These are phyloP conservation scores for Thymelicus lineola DNA, from an alignment of 2,888 invertebrate species.

Conservation along the genomic window DNA sequence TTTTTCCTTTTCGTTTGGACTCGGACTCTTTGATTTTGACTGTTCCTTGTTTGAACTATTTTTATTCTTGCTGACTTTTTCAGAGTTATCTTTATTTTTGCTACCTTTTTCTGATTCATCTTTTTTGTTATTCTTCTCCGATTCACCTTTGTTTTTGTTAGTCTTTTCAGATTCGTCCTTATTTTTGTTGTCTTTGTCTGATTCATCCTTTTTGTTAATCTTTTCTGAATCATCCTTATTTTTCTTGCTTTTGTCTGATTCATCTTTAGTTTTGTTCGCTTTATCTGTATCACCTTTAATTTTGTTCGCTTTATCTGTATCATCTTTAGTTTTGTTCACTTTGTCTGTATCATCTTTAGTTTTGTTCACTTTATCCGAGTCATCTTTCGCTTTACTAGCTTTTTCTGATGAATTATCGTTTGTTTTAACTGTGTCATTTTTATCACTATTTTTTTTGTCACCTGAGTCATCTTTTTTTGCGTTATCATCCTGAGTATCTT, in stretches of 20 bases:
- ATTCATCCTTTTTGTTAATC: slow-evolving; percentile 34
- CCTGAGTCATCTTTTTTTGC: slow-evolving; percentile 38
- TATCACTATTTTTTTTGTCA: slow-evolving; percentile 37
- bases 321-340: slow-evolving; percentile 27
- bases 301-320: slow-evolving; percentile 33
- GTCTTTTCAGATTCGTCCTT: slow-evolving; percentile 29
- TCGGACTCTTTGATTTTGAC: slow-evolving; percentile 30
- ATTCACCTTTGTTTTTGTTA: slow-evolving; percentile 30
- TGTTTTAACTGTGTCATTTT: slow-evolving; percentile 35
- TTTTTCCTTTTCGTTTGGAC: slow-evolving; percentile 32
- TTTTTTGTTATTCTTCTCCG: slow-evolving; percentile 33
- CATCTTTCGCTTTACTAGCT: slow-evolving; percentile 9
- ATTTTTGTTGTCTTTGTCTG: slow-evolving; percentile 21
- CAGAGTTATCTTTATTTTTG: slow-evolving; percentile 1
- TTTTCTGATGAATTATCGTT: slow-evolving; percentile 36
- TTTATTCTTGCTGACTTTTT: slow-evolving; percentile 19
- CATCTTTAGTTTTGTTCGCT: slow-evolving; percentile 41
- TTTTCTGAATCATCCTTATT: slow-evolving; percentile 39
- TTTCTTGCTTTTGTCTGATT: slow-evolving; percentile 31
- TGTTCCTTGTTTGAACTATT: slow-evolving; percentile 31
- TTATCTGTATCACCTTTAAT: slow-evolving; percentile 29
- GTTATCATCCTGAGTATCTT: slow-evolving; percentile 38
- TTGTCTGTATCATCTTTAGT: slow-evolving; percentile 41
- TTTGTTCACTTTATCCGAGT: slow-evolving; percentile 35
- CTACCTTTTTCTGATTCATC: slow-evolving; percentile 31